phyloP scores from a whole-genome alignment of 2,888 invertebrate species.

The Epiblema foenella region DNA sequence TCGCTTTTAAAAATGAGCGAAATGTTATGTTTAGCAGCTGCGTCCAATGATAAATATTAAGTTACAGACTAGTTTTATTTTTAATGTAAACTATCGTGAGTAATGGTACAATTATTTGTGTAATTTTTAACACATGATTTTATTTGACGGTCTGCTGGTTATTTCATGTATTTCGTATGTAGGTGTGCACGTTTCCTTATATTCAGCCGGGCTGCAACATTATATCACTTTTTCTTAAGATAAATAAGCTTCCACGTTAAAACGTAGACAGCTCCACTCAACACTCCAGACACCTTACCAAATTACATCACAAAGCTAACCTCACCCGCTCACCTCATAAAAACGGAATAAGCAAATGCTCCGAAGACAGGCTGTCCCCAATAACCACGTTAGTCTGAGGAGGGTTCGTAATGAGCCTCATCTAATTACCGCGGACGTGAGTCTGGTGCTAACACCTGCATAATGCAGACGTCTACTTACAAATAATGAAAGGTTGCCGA shows the following conservation, averaged over 20 bases:
- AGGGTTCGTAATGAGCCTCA: constrained; percentile 61
- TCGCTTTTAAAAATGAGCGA: too few species aligned
- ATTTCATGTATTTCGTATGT: too few species aligned
- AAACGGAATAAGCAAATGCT: constrained; percentile 43
- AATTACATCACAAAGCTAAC: constrained; percentile 32
- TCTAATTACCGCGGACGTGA: constrained; percentile 66
- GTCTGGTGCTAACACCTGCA: constrained; percentile 65
- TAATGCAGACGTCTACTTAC: constrained; percentile 45
- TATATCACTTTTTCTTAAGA: neutral
- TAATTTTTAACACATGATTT: too few species aligned
- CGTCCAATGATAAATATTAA: too few species aligned
- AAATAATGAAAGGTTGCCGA: constrained; percentile 40
- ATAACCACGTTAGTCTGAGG: constrained; percentile 49
- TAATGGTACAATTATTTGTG: too few species aligned
- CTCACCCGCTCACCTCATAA: constrained; percentile 26
- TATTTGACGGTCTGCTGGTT: too few species aligned
- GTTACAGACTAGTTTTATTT: too few species aligned
- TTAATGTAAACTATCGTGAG: too few species aligned
- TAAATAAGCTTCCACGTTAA: neutral
- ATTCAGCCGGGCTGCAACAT: neutral
- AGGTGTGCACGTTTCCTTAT: neutral
- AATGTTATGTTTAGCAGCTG: too few species aligned
- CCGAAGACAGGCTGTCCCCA: constrained; percentile 49
- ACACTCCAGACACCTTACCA: constrained; percentile 30
- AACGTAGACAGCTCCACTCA: neutral